phyloP scores from a whole-genome alignment of 1,140 invertebrate species.

The Diplogasteroides magnus region DNA sequence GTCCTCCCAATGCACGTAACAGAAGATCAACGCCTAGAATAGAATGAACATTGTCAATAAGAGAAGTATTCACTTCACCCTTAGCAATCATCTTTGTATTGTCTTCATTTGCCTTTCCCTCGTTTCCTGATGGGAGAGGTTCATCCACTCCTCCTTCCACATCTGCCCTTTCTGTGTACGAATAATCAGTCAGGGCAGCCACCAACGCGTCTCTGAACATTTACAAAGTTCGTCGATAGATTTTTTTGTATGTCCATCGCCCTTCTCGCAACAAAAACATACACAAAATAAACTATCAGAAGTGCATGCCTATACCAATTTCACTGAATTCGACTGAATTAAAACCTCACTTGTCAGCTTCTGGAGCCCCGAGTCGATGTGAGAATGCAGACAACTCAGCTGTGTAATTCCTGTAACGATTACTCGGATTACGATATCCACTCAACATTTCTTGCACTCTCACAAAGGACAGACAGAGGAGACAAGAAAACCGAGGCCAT shows the following conservation, averaged over 20 bases:
- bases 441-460: not conserved
- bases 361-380: constrained; percentile 25
- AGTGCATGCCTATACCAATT: no score
- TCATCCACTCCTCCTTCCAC: constrained; percentile 16
- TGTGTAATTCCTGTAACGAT: constrained; percentile 30
- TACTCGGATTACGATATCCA: no score
- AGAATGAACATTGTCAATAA: not conserved
- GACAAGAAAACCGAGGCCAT: not conserved
- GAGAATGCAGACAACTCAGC: constrained; percentile 26
- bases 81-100: constrained; percentile 16
- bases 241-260: not conserved
- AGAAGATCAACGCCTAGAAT: not conserved
- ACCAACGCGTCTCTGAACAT: constrained; percentile 7
- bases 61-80: constrained; percentile 4
- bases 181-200: constrained; percentile 16
- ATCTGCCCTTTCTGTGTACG: constrained; percentile 17
- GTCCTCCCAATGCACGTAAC: not conserved
- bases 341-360: constrained; percentile 7
- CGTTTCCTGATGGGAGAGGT: constrained; percentile 8
- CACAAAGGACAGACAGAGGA: not conserved
- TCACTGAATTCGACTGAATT: no score
- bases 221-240: not conserved
- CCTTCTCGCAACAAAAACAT: not conserved
- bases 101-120: not conserved
- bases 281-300: no score